Evolutionary conservation across 2,888 invertebrate genomes (phyloP).

Genomic region (Hartigia nigra): DNA sequence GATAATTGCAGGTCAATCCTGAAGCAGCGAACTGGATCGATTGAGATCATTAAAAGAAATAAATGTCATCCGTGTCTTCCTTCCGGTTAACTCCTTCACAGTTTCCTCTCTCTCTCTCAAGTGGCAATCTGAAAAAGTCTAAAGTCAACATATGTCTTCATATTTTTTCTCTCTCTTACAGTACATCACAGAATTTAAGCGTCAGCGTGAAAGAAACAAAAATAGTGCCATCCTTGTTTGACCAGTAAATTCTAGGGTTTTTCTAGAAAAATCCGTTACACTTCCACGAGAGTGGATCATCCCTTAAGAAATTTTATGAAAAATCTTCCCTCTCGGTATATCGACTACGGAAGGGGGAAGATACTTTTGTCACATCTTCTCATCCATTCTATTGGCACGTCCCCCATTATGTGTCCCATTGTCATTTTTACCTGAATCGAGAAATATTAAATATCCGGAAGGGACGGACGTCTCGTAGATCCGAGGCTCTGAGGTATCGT

Average conservation of each 20-base stretch:
- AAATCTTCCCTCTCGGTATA: not conserved
- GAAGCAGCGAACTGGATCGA: not conserved
- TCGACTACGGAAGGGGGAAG: not conserved
- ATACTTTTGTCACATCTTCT: not conserved
- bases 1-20: not conserved
- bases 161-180: not conserved
- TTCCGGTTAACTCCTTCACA: not conserved
- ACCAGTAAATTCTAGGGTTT: not conserved
- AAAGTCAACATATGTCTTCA: not conserved
- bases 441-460: constrained; percentile 26
- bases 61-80: not conserved
- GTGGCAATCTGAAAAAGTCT: not conserved
- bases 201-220: not conserved
- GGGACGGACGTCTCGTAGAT: constrained; percentile 10
- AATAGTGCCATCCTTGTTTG: not conserved
- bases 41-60: not conserved
- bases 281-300: not conserved
- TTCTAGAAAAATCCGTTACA: not conserved
- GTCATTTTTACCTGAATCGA: constrained; percentile 31
- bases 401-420: not conserved
- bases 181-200: not conserved
- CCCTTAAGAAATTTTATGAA: not conserved
- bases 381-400: not conserved
- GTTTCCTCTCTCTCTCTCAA: not conserved
- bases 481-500: constrained; percentile 32